Conservation (phyloP, 53 echinoderm and acorn worm species). For the Paracentrotus lividus region DNA sequence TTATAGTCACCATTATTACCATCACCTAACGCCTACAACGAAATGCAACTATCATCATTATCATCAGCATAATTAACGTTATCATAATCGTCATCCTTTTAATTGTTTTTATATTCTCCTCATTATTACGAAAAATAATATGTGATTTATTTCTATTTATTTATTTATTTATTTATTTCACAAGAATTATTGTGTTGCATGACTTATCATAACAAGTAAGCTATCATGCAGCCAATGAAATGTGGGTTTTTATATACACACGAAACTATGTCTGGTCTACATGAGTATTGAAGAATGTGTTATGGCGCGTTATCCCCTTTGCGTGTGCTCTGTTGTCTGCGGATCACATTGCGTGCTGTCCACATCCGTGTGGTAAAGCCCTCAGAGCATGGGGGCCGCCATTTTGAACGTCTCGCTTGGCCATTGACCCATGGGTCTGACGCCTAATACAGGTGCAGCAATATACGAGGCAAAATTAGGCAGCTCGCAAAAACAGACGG, state of each 20-base stretch:
- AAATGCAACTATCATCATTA: no score
- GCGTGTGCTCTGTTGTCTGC: conserved; percentile 51
- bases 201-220: no score
- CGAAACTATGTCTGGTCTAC: neutral
- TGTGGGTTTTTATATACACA: neutral
- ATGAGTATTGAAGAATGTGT: conserved; percentile 21
- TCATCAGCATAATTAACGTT: no score
- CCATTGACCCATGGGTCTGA: conserved; percentile 69
- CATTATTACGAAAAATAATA: no score
- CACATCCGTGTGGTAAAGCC: conserved; percentile 60
- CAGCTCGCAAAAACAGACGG: conserved; percentile 67
- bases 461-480: conserved; percentile 70
- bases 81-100: no score
- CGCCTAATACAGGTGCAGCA: conserved; percentile 67
- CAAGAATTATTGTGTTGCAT: no score
- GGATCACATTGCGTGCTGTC: conserved; percentile 37
- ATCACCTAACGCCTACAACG: no score
- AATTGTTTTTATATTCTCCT: no score
- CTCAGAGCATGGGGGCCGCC: conserved; percentile 63
- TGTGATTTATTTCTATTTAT: no score
- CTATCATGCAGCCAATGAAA: neutral
- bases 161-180: no score
- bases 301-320: conserved; percentile 30
- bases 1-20: no score
- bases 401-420: conserved; percentile 65